Conservation (phyloP, 2,113 vertebrate genomes). For the Puntigrus tetrazona region DNA sequence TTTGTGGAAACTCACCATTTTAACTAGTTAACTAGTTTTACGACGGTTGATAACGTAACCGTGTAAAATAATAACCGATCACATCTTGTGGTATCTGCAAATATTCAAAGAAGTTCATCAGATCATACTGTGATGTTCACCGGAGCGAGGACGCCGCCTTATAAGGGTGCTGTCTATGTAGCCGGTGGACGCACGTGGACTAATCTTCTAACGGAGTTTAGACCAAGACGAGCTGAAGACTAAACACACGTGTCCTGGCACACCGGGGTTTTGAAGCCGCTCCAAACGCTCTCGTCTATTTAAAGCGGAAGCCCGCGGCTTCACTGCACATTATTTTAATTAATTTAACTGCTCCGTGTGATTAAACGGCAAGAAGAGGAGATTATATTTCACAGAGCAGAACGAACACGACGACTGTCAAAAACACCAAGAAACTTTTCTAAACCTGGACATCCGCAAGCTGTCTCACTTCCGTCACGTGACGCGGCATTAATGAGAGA, state of each 20-base stretch:
- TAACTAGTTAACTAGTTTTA: too few relatives aligned
- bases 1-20: too few relatives aligned
- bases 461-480: neutral
- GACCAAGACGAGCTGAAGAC: neutral
- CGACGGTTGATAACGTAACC: too few relatives aligned
- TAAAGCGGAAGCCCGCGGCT: constrained; percentile 39
- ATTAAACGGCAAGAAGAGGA: constrained; percentile 34
- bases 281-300: constrained; percentile 50
- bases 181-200: neutral
- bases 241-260: constrained; percentile 7
- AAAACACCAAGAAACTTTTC: neutral
- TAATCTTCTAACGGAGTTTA: neutral
- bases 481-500: neutral
- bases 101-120: too few relatives aligned
- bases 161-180: neutral
- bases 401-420: neutral
- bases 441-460: neutral
- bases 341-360: constrained; percentile 40
- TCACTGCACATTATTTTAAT: constrained; percentile 36
- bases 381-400: neutral
- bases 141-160: neutral
- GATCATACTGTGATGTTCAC: too few relatives aligned
- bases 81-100: too few relatives aligned
- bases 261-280: constrained; percentile 59
- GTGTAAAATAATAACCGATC: too few relatives aligned